Evolutionary conservation across 2,888 invertebrate genomes (phyloP).

Genomic region (Carabus problematicus): DNA sequence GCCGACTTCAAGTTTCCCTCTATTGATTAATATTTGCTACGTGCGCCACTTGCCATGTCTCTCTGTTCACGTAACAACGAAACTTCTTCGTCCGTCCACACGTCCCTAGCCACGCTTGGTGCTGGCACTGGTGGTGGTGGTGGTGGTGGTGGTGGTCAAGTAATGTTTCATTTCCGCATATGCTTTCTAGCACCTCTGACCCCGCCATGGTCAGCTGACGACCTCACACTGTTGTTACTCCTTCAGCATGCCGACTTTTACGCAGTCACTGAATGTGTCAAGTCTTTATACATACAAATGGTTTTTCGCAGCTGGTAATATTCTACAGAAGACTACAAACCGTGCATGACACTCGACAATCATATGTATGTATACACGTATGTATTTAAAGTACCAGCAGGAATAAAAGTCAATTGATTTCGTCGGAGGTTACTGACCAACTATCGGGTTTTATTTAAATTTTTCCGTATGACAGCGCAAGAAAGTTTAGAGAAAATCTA

Average conservation of each 20-base stretch:
- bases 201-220: constrained; percentile 37
- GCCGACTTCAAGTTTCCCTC: not conserved
- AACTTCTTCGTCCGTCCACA: not conserved
- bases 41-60: not conserved
- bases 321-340: no score
- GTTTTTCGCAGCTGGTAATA: no score
- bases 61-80: not conserved
- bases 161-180: constrained; percentile 30
- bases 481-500: no score
- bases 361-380: no score
- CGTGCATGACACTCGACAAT: no score
- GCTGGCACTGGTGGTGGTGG: not conserved
- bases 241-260: not conserved
- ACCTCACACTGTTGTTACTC: constrained; percentile 14
- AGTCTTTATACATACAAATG: no score
- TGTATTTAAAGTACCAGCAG: no score
- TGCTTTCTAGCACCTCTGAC: constrained; percentile 41
- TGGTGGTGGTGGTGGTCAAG: constrained; percentile 25
- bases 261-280: no score
- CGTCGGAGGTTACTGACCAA: no score
- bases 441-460: no score
- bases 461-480: no score
- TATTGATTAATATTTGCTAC: constrained; percentile 15
- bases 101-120: constrained; percentile 3
- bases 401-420: no score